phyloP scores from a whole-genome alignment of 2,888 invertebrate species.

The Euphydryas editha region DNA sequence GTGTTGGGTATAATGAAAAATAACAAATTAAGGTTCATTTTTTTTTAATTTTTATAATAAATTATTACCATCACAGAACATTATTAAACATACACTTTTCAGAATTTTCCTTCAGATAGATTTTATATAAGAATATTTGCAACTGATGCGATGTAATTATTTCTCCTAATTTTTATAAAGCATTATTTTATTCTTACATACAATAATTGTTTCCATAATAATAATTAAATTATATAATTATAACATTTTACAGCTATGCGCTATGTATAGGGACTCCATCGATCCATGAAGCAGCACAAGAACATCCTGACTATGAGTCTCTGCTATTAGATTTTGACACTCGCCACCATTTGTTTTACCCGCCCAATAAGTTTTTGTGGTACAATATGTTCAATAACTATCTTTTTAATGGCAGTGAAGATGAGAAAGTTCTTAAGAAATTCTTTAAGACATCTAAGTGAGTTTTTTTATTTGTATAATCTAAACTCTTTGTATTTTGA shows the following conservation, averaged over 20 bases:
- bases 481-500: too few species aligned
- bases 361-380: slow-evolving; percentile 87
- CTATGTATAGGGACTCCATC: slow-evolving; percentile 95
- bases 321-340: slow-evolving; percentile 92
- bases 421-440: slow-evolving; percentile 82
- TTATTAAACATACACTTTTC: too few species aligned
- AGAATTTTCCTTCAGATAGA: too few species aligned
- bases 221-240: neutral
- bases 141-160: too few species aligned
- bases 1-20: slow-evolving; percentile 85
- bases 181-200: too few species aligned
- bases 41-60: too few species aligned
- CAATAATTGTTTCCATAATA: neutral
- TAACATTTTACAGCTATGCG: slow-evolving; percentile 83
- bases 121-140: too few species aligned
- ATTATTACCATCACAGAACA: too few species aligned
- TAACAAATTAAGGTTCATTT: slow-evolving; percentile 83
- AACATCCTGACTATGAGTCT: slow-evolving; percentile 71
- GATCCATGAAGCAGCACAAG: slow-evolving; percentile 87
- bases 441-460: slow-evolving; percentile 85
- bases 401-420: slow-evolving; percentile 87
- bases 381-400: slow-evolving; percentile 97
- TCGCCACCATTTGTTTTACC: slow-evolving; percentile 86
- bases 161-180: too few species aligned
- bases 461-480: slow-evolving; percentile 41